Percentiles rank a stretch among this genome's conserved stretches.
These are phyloP conservation scores for Megaptera novaeangliae DNA, from an alignment of 2,113 vertebrate genomes.

Conservation along the genomic window DNA sequence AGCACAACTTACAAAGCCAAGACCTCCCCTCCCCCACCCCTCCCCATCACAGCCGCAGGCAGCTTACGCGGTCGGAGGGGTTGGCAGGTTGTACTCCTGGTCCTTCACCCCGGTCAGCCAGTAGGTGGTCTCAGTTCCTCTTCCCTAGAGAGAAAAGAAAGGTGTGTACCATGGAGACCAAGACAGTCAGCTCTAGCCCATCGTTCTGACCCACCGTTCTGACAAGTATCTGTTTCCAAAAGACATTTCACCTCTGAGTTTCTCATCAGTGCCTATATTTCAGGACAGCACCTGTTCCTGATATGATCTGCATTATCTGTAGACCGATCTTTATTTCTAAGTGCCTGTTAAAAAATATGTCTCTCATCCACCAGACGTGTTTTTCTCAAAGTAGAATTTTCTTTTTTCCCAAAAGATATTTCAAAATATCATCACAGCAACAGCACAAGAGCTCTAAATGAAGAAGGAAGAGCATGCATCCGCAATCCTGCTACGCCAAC, in stretches of 20 bases:
- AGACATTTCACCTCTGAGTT: not conserved
- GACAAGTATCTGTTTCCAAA: not conserved
- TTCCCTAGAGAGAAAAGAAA: conserved; percentile 85
- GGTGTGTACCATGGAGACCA: not conserved
- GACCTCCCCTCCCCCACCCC: not conserved
- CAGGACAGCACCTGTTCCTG: not conserved
- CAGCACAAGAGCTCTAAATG: not conserved
- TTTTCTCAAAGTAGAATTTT: not conserved
- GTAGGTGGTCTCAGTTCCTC: conserved; percentile 94
- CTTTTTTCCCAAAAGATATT: not conserved
- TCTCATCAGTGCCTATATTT: not conserved
- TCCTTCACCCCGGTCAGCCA: conserved; percentile 94
- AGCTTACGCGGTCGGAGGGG: conserved; percentile 94
- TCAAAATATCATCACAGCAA: not conserved
- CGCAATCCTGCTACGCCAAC: not conserved
- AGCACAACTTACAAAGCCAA: not conserved
- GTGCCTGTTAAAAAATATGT: not conserved
- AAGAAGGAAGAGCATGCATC: not conserved
- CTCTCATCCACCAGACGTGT: not conserved
- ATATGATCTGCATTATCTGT: not conserved
- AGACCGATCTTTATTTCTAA: not conserved
- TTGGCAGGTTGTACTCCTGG: conserved; percentile 88
- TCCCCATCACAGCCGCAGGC: not conserved
- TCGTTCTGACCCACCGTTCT: rapidly evolving
- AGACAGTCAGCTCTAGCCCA: not conserved